Conservation (phyloP, 1,140 invertebrate genomes). For the Drosophila lowei region DNA sequence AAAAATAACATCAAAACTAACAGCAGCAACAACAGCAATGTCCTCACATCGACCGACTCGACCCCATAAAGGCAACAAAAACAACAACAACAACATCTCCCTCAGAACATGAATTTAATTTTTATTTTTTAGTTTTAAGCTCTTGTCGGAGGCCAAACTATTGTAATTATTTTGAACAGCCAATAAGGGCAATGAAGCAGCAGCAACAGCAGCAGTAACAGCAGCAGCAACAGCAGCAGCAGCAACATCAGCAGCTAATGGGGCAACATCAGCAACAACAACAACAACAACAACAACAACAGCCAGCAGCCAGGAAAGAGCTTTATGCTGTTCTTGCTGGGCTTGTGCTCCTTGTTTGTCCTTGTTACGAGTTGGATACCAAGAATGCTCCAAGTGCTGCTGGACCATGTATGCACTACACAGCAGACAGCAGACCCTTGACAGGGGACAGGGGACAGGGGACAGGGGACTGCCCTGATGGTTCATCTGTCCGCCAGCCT, state of each 20-base stretch:
- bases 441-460: no score
- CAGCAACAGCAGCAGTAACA: slow-evolving; percentile 22
- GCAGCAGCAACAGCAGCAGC: slow-evolving; percentile 23
- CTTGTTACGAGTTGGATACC: slow-evolving; percentile 41
- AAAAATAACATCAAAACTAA: no score
- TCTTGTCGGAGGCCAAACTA: slow-evolving; percentile 45
- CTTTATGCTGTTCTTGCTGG: slow-evolving; percentile 36
- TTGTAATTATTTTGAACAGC: slow-evolving; percentile 77
- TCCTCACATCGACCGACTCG: slow-evolving; percentile 26
- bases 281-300: not conserved
- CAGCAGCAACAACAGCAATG: not conserved
- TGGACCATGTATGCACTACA: slow-evolving; percentile 36
- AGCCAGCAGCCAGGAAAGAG: slow-evolving; percentile 22
- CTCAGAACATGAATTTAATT: slow-evolving; percentile 45
- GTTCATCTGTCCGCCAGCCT: no score
- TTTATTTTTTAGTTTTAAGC: slow-evolving; percentile 15
- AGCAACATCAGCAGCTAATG: slow-evolving; percentile 19
- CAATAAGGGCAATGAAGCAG: slow-evolving; percentile 64
- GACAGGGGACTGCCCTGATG: slow-evolving; percentile 4
- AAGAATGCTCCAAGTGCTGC: slow-evolving; percentile 41
- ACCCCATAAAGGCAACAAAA: slow-evolving; percentile 25
- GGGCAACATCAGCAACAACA: slow-evolving; percentile 17
- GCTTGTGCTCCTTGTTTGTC: slow-evolving; percentile 39
- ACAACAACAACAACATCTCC: slow-evolving; percentile 19
- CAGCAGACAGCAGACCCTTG: slow-evolving; percentile 9